Base-by-base conservation (phyloP, 2,888 invertebrate genomes). In the Andrena fulva region DNA sequence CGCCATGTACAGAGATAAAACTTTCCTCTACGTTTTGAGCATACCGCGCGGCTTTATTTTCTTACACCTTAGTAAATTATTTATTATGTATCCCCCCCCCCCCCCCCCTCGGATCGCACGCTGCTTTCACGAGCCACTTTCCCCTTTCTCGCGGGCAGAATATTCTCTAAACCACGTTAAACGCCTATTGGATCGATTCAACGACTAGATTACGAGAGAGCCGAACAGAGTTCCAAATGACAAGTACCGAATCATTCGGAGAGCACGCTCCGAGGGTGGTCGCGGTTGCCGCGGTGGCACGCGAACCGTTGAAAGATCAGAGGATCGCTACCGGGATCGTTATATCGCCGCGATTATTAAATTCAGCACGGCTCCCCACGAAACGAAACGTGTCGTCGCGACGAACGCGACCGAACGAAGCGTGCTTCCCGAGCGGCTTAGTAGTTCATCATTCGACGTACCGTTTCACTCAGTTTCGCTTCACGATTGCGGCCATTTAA, bases 11-110 rank as follows among this genome's bases (percentile, higher is more conserved):
- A 90, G 80, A 87, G 85, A 85, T 83, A 82, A 85, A 89, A 89
- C 79, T 85, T 89, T 90, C 84, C 83, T 87, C 89, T 90, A 90
- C 84, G 62, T 82, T 92, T 93, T 93, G 92, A 92, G 93, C 93
- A 92, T 93, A 91, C 85, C 87, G 87, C 91, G 92, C 91, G 93
- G 92, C 85, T 81, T 89, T 83, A 77, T 63, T 54, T 24, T 78
- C 52, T 63, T 77, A 66, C n/a, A 60, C 54, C 31, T 82, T 82
- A 70, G 52, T 64, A 29, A 50, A 29, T 67, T 63, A 76, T 50
- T 71, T 69, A 64, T 68, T 50, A 69, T 60, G 48, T 80, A 69
- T 59, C 5, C 42, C 56, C 82, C 42, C 56, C 80, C 72, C 63
- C 20, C 20, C 42, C 56, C 82, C 42, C 56, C 80, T 68, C 63